These are phyloP conservation scores for Zoanthus gigantus DNA, from an alignment of 92 coral and sea anemone genomes.

Conservation along the genomic window DNA sequence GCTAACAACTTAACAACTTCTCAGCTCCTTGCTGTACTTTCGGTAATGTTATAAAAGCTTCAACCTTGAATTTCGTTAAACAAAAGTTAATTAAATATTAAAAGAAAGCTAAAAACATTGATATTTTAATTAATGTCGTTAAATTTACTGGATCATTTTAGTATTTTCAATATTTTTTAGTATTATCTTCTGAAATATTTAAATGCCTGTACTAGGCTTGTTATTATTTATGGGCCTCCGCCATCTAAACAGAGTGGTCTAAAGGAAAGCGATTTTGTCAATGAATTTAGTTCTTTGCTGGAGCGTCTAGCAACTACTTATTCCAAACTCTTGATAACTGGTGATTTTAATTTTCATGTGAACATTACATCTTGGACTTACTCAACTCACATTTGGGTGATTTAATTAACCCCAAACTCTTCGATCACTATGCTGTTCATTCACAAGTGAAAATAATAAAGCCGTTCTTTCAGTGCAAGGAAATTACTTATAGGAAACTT, in stretches of 20 bases:
- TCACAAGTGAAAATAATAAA: neutral
- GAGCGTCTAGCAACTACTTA: conserved; percentile 8
- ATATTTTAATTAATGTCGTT: no score
- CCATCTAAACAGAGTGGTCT: conserved; percentile 31
- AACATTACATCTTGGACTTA: conserved; percentile 41
- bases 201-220: conserved; percentile 8
- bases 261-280: conserved; percentile 11
- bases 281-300: neutral
- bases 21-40: no score
- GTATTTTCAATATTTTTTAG: no score
- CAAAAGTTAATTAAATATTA: no score
- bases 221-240: conserved; percentile 25
- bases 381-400: conserved; percentile 36
- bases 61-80: no score
- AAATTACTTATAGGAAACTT: conserved; percentile 35
- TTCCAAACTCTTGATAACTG: neutral
- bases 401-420: neutral
- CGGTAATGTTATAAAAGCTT: no score
- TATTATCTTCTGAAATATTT: neutral
- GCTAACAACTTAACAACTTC: no score
- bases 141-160: no score
- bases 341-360: conserved; percentile 7
- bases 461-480: conserved; percentile 17
- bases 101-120: no score
- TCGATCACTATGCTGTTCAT: neutral